Percentiles rank a stretch among this genome's conserved stretches.
These are phyloP conservation scores for Ammospiza nelsoni DNA, from an alignment of 2,113 vertebrate species.

Conservation along the genomic window DNA sequence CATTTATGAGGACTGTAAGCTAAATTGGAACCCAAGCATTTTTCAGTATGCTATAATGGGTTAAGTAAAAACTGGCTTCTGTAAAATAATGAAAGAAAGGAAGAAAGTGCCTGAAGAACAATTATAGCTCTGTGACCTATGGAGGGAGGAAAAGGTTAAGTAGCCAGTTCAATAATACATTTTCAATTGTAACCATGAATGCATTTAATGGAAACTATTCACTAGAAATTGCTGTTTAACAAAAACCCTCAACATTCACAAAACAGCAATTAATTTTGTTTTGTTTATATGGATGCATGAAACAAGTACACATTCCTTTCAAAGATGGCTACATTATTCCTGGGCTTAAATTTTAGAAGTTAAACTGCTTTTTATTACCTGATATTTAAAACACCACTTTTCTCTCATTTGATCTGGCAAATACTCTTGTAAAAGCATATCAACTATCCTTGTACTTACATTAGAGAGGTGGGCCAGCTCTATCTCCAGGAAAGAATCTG, in stretches of 20 bases:
- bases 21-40: neutral
- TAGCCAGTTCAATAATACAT: neutral
- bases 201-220: neutral
- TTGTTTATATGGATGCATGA: neutral
- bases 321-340: neutral
- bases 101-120: neutral
- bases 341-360: neutral
- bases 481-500: slow-evolving; percentile 92
- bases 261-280: neutral
- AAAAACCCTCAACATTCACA: neutral
- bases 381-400: neutral
- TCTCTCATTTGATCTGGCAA: neutral
- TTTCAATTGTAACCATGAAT: neutral
- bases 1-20: neutral
- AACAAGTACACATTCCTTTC: neutral
- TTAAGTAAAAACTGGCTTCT: neutral
- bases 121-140: neutral
- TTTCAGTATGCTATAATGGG: neutral
- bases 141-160: neutral
- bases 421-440: neutral
- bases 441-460: slow-evolving; percentile 79
- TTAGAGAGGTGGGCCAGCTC: slow-evolving; percentile 95
- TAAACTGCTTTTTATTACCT: neutral
- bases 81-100: neutral
- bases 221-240: neutral